Conservation (phyloP, 2,113 vertebrate genomes). For the Microcebus tavaratra region DNA sequence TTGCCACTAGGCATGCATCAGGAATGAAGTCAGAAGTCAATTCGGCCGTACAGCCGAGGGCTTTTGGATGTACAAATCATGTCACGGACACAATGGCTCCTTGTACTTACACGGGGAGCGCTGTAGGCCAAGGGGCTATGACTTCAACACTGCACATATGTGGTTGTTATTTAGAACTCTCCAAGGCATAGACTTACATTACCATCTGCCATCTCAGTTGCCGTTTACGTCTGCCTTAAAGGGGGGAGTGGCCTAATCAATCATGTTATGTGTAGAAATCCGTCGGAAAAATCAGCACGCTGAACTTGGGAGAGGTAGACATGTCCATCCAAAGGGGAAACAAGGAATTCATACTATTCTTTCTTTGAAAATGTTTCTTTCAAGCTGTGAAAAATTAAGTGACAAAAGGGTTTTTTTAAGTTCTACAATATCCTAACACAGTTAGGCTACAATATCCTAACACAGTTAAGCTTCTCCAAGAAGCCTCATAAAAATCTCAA, state of each 20-base stretch:
- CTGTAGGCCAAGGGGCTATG: slow-evolving; percentile 47
- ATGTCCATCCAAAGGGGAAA: background rate
- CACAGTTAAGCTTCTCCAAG: background rate
- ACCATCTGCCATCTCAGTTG: slow-evolving; percentile 79
- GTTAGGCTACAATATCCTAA: background rate
- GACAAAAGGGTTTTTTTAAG: background rate
- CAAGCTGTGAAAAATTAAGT: slow-evolving; percentile 19
- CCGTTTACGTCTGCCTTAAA: slow-evolving; percentile 75
- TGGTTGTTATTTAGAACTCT: slow-evolving; percentile 58
- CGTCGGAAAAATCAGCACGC: background rate
- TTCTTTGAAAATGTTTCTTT: slow-evolving; percentile 15
- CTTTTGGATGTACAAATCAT: slow-evolving; percentile 1
- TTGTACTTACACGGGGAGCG: slow-evolving; percentile 18
- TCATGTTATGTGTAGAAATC: slow-evolving; percentile 44
- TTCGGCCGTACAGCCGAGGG: background rate
- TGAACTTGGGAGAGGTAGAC: slow-evolving; percentile 25
- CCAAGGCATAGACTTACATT: slow-evolving; percentile 72
- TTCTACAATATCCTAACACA: background rate
- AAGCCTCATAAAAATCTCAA: background rate
- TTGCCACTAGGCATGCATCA: slow-evolving; percentile 34
- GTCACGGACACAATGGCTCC: background rate
- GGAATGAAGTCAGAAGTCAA: background rate
- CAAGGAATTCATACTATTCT: background rate
- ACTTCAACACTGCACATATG: slow-evolving; percentile 43
- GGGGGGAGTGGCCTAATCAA: slow-evolving; percentile 21